phyloP scores from a whole-genome alignment of 2,888 invertebrate genomes.

The Campopleginae sp. region DNA sequence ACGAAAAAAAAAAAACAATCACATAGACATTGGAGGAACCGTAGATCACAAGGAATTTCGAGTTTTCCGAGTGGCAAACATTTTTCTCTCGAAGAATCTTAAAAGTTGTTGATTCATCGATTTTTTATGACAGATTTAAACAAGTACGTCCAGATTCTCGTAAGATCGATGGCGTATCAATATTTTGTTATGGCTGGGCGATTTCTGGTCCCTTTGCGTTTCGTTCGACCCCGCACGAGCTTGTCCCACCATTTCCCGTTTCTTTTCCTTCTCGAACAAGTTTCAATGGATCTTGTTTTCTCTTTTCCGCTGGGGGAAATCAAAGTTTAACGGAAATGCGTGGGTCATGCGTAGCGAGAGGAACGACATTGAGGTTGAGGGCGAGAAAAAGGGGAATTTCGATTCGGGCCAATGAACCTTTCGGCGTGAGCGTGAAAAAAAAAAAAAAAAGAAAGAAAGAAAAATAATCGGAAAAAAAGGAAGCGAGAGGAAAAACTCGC shows the following conservation, averaged over 20 bases:
- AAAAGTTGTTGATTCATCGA: neutral
- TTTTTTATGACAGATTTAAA: neutral
- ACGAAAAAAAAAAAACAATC: too few relatives aligned
- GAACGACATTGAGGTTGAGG: constrained; percentile 25
- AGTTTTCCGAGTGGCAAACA: neutral
- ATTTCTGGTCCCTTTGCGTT: constrained; percentile 21
- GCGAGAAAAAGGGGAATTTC: constrained; percentile 51
- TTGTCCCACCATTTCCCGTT: neutral
- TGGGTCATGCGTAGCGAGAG: constrained; percentile 40
- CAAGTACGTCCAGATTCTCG: neutral
- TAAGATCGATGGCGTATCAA: constrained; percentile 36
- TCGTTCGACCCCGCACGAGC: constrained; percentile 4
- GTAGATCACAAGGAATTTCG: neutral
- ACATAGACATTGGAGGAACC: too few relatives aligned
- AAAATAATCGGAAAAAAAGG: constrained; percentile 16
- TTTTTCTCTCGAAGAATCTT: too few relatives aligned
- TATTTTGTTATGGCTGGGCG: neutral
- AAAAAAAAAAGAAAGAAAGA: constrained; percentile 14
- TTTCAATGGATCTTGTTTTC: constrained; percentile 6
- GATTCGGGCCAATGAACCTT: constrained; percentile 52
- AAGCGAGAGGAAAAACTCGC: constrained; percentile 1
- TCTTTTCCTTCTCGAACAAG: constrained; percentile 2
- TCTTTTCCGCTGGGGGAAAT: constrained; percentile 24
- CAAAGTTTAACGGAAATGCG: constrained; percentile 50
- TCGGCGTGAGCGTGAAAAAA: constrained; percentile 38